Base-by-base conservation (phyloP, 2,888 invertebrate genomes). In the Ametastegia equiseti region DNA sequence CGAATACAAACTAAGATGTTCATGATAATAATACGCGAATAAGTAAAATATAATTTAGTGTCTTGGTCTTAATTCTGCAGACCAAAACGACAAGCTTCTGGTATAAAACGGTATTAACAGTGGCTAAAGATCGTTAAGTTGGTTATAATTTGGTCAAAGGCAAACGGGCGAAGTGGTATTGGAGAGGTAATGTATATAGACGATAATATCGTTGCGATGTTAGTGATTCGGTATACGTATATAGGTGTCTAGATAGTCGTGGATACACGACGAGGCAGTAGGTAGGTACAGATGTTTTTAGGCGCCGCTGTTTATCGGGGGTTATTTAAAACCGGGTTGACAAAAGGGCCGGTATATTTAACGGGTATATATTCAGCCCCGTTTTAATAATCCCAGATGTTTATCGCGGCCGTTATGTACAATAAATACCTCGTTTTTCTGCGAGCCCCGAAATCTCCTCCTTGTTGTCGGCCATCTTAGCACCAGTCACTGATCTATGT, bases 401-500 rank as follows among this genome's bases (percentile, higher is more conserved):
- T 7, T 1, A 19, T 81, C 47, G 65, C 82, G 87, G n/a, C n/a
- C n/a, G n/a, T n/a, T n/a, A n/a, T n/a, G n/a, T n/a, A n/a, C n/a
- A n/a, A n/a, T 88, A 90, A 90, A 88, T 91, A 92, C 92, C 92
- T 92, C 89, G 90, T 87, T 91, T 90, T 85, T 90, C 91, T 88
- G 88, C 90, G 89, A 89, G 89, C 89, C 90, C 90, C 89, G 88
- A 89, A 89, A 90, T 90, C 88, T 91, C 91, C 91, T 91, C 91
- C 91, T 91, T 91, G 89, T 89, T 90, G 91, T 92, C 92, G 87
- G 92, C 92, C 92, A 92, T 92, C 91, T 92, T 92, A 91, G 91
- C 91, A 90, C 90, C 90, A 91, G 90, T 90, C 91, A 91, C 91
- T 90, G 87, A 84, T 19, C 15, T 67, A 67, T 67, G 65, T 65